These are phyloP conservation scores for Acomys russatus DNA, from an alignment of 2,797 vertebrate genomes.

Conservation along the genomic window DNA sequence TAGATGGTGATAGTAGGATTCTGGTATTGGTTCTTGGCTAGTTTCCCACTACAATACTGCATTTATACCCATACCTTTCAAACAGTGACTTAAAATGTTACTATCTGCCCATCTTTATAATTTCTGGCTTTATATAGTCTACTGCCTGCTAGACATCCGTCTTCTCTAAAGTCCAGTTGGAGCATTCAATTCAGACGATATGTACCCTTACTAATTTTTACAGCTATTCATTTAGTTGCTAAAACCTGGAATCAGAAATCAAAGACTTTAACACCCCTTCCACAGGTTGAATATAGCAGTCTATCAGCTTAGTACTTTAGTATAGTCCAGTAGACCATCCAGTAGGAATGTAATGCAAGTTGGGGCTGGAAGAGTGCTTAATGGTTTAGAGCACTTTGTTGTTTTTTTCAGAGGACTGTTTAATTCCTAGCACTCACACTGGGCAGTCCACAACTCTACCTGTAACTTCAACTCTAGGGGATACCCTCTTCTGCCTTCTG, in stretches of 20 bases:
- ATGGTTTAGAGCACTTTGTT: neutral
- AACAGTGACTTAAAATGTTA: slow-evolving; percentile 47
- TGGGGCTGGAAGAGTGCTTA: neutral
- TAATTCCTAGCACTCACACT: neutral
- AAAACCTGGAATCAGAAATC: slow-evolving; percentile 20
- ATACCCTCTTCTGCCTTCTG: neutral
- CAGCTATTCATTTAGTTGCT: slow-evolving; percentile 22
- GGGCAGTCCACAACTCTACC: neutral
- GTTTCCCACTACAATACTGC: neutral
- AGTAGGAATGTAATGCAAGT: neutral
- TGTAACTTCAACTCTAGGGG: neutral
- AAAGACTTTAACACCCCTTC: neutral
- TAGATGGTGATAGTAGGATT: neutral
- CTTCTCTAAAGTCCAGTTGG: slow-evolving; percentile 24
- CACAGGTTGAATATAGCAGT: slow-evolving; percentile 28
- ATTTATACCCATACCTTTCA: slow-evolving; percentile 44
- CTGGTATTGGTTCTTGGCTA: neutral
- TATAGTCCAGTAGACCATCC: neutral
- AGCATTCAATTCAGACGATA: slow-evolving; percentile 38
- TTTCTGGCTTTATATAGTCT: slow-evolving; percentile 23
- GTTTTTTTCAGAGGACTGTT: neutral
- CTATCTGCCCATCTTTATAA: slow-evolving; percentile 33
- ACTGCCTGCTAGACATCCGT: neutral
- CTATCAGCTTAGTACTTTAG: slow-evolving; percentile 30
- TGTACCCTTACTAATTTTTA: neutral